phyloP scores from a whole-genome alignment of 1,140 invertebrate species.

The Halyomorpha halys region DNA sequence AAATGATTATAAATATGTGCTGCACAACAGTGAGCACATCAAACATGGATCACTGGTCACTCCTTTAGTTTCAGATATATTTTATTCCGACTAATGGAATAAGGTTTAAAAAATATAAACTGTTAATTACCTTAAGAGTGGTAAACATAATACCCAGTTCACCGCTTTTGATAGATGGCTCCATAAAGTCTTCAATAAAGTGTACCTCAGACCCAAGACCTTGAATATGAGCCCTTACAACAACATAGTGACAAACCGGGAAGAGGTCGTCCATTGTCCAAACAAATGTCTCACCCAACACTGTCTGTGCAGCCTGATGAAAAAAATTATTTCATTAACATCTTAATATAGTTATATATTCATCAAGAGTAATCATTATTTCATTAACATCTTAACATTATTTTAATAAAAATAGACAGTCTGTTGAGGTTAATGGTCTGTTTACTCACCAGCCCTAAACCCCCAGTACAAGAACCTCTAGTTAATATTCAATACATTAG shows the following conservation, averaged over 20 bases:
- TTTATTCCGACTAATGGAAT: neutral
- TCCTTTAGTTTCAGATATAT: neutral
- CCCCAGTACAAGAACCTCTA: no score
- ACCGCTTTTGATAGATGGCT: constrained; percentile 58
- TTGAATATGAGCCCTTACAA: constrained; percentile 64
- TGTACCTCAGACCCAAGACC: constrained; percentile 77
- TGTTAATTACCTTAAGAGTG: constrained; percentile 51
- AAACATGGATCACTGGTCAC: neutral
- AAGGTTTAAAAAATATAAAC: constrained; percentile 21
- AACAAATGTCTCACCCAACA: constrained; percentile 46
- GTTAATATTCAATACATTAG: no score
- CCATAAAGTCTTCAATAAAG: constrained; percentile 74
- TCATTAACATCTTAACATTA: no score
- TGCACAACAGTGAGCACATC: no score
- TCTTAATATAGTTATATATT: no score
- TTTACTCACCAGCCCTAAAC: no score
- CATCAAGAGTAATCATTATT: no score
- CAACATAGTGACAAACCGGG: constrained; percentile 75
- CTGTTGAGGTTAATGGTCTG: no score
- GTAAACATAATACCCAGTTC: constrained; percentile 78
- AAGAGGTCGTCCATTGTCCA: constrained; percentile 81
- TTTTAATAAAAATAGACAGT: no score
- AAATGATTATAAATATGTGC: no score
- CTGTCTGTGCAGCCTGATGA: constrained; percentile 43
- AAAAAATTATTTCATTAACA: neutral